Evolutionary conservation across 2,113 vertebrate genomes (phyloP).

Genomic region (Myrmophylax atrothorax): DNA sequence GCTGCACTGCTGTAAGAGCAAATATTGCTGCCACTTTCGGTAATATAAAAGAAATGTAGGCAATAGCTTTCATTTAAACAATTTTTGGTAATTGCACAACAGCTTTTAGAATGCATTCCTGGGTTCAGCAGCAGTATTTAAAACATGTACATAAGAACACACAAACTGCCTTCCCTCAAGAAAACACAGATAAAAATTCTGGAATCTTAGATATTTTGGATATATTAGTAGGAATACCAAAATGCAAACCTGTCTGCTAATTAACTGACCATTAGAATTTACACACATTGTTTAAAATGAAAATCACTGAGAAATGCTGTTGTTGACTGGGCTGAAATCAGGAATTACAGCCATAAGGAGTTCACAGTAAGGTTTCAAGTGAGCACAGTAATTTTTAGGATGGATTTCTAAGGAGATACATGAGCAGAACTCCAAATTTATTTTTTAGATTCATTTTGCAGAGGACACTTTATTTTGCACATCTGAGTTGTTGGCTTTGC

Average conservation of each 20-base stretch:
- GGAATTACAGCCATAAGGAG: background rate
- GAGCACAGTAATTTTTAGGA: background rate
- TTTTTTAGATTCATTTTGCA: background rate
- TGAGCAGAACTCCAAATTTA: background rate
- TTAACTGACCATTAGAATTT: background rate
- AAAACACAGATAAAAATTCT: background rate
- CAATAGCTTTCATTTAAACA: background rate
- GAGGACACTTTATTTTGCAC: background rate
- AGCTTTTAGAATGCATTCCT: background rate
- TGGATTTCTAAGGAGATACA: background rate
- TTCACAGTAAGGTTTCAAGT: background rate
- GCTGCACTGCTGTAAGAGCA: background rate
- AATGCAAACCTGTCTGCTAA: background rate
- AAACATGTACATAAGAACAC: background rate
- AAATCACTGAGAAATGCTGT: background rate
- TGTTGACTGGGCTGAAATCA: background rate
- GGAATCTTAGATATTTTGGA: background rate
- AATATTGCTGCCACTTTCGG: background rate
- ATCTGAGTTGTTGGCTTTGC: background rate
- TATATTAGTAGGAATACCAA: background rate
- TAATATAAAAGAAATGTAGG: background rate
- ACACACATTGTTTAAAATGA: background rate
- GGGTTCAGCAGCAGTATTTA: background rate
- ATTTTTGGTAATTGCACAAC: background rate
- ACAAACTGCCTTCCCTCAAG: background rate